Conservation (phyloP, 2,888 invertebrate genomes). For the Drosophila nigricruria region DNA sequence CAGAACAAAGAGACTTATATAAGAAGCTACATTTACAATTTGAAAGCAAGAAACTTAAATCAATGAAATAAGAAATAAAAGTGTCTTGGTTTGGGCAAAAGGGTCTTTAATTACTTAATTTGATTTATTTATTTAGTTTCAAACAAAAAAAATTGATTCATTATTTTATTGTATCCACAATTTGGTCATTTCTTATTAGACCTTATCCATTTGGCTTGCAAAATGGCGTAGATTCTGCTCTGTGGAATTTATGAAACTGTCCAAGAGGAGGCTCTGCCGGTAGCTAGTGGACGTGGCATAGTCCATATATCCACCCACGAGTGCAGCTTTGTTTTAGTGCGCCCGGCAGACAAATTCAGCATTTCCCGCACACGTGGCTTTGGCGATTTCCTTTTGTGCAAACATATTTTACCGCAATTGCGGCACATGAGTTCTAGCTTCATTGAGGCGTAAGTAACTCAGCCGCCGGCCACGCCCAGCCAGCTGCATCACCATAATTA, state of each 20-base stretch:
- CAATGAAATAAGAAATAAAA: too few relatives aligned
- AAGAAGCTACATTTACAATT: neutral
- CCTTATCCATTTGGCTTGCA: too few relatives aligned
- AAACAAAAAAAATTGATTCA: neutral
- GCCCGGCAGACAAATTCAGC: conserved; percentile 73
- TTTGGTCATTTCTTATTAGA: too few relatives aligned
- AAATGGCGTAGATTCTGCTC: conserved; percentile 4
- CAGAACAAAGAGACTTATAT: neutral
- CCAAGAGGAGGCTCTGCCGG: neutral
- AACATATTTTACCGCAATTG: conserved; percentile 80
- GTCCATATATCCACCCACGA: conserved; percentile 28
- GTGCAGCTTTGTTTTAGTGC: conserved; percentile 63
- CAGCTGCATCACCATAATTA: conserved; percentile 43
- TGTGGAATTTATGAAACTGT: conserved; percentile 16
- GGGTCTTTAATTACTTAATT: neutral
- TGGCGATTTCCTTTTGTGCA: conserved; percentile 80
- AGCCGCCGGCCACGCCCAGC: conserved; percentile 30
- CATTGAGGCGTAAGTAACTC: conserved; percentile 75
- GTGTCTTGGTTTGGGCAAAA: too few relatives aligned
- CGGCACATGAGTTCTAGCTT: conserved; percentile 66
- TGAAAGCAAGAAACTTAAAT: too few relatives aligned
- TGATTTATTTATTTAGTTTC: neutral
- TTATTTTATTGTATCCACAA: neutral
- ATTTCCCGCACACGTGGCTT: conserved; percentile 80
- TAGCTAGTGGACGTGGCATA: neutral